Conservation (phyloP, 2,113 vertebrate genomes). For the Ailuropoda melanoleuca region DNA sequence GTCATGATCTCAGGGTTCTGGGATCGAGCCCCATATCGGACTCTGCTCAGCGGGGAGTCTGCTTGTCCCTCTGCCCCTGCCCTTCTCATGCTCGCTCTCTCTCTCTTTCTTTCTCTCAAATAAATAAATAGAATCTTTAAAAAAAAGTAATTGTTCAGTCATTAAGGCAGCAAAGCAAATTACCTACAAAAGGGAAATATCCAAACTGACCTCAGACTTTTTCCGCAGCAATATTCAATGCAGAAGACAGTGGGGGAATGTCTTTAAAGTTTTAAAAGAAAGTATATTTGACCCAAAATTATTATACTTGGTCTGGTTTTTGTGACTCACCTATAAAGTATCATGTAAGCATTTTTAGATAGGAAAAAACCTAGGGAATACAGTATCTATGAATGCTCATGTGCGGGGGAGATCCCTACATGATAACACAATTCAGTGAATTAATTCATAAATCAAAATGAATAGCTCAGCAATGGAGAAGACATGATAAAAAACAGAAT, state of each 20-base stretch:
- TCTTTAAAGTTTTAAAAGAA: background rate
- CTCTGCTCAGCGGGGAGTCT: background rate
- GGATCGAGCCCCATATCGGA: background rate
- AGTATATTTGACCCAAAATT: background rate
- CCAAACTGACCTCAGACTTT: background rate
- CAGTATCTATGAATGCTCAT: background rate
- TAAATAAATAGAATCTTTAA: background rate
- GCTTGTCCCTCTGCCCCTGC: background rate
- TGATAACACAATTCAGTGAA: background rate
- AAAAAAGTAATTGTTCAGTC: background rate
- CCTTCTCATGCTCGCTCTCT: background rate
- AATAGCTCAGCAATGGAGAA: background rate
- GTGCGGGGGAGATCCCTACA: background rate
- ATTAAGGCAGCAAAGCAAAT: background rate
- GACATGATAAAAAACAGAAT: background rate
- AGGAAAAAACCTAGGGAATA: background rate
- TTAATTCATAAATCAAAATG: background rate
- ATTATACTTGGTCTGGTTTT: background rate
- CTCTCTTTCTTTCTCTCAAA: background rate
- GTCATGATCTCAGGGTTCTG: background rate
- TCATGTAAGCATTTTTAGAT: background rate
- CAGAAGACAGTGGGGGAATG: background rate
- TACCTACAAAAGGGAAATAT: background rate
- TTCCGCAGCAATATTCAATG: background rate
- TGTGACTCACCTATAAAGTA: background rate